A percentile compares a stretch with the other conserved stretches of the same genome.
These are phyloP conservation scores for Bostrychus sinensis DNA, from an alignment of 2,113 vertebrate genomes.

Conservation along the genomic window DNA sequence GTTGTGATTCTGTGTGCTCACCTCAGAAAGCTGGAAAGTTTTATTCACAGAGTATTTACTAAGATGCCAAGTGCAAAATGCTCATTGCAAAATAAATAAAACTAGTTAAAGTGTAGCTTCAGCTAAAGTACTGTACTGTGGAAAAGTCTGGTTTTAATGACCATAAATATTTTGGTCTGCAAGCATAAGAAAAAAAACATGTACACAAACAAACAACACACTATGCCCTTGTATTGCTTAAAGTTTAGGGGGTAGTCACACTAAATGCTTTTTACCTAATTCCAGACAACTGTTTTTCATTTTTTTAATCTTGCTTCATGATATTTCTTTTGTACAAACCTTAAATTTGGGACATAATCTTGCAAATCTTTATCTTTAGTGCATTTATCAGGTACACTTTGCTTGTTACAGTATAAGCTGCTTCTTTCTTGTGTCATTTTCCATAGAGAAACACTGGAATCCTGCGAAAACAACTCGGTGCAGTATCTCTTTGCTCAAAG, in stretches of 20 bases:
- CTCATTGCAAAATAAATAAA: background rate
- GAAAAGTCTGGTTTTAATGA: background rate
- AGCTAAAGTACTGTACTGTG: background rate
- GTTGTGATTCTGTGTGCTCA: background rate
- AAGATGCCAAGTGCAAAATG: background rate
- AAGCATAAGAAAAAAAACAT: too few relatives aligned
- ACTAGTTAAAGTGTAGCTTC: background rate
- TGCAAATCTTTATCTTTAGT: background rate
- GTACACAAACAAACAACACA: too few relatives aligned
- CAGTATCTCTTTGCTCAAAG: slow-evolving; percentile 27
- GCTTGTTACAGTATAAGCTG: slow-evolving; percentile 23
- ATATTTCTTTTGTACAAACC: too few relatives aligned
- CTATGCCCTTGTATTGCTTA: too few relatives aligned
- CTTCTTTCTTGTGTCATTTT: slow-evolving; percentile 50
- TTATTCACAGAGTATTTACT: background rate
- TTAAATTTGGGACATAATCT: background rate
- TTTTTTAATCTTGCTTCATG: too few relatives aligned
- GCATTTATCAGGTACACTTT: background rate
- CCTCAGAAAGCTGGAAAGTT: slow-evolving; percentile 1
- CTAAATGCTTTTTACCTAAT: too few relatives aligned
- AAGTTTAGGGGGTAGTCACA: too few relatives aligned
- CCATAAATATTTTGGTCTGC: too few relatives aligned
- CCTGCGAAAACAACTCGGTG: slow-evolving; percentile 34
- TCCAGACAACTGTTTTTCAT: too few relatives aligned
- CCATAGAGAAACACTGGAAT: slow-evolving; percentile 44